Evolutionary conservation across 2,797 vertebrate species (phyloP).

Genomic region (Tauraco hartlaubi): DNA sequence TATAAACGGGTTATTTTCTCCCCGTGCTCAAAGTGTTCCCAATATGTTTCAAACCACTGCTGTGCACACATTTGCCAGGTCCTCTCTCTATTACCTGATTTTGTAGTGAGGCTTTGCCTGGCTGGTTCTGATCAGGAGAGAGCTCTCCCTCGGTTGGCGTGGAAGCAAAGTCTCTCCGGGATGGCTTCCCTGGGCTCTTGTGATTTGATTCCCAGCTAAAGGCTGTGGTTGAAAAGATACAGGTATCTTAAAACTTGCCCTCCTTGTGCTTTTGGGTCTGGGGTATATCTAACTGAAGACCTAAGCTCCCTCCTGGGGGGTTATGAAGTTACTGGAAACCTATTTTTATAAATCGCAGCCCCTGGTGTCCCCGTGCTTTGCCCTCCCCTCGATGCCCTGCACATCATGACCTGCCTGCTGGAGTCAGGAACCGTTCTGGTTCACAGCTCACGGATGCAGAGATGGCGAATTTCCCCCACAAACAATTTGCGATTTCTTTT

Average conservation of each 20-base stretch:
- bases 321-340: not conserved
- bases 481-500: not conserved
- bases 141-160: not conserved
- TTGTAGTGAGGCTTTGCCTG: not conserved
- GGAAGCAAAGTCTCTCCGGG: not conserved
- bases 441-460: not conserved
- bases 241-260: not conserved
- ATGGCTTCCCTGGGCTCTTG: not conserved
- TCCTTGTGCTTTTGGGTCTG: not conserved
- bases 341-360: not conserved
- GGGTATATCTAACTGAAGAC: not conserved
- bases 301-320: not conserved
- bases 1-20: not conserved
- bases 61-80: not conserved
- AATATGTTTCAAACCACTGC: not conserved
- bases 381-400: not conserved
- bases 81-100: not conserved
- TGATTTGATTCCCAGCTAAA: not conserved
- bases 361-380: accelerated
- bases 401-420: not conserved
- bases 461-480: not conserved
- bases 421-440: not conserved
- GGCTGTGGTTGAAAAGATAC: not conserved
- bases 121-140: not conserved
- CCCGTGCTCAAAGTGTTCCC: accelerated